phyloP scores from a whole-genome alignment of 2,797 vertebrate genomes.

The Xiphophorus birchmanni region DNA sequence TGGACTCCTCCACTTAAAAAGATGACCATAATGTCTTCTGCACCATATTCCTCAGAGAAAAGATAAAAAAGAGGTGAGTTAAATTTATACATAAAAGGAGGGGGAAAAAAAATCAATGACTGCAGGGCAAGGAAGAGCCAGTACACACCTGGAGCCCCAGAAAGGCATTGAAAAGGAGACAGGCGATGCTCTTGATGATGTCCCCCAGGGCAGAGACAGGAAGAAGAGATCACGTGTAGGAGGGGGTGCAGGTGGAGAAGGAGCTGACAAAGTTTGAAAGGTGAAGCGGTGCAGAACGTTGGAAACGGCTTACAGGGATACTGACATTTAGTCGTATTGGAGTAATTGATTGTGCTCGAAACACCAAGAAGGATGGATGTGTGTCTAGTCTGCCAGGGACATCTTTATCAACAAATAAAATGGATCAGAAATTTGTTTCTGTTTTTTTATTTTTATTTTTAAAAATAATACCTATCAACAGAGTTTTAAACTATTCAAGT shows the following conservation, averaged over 20 bases:
- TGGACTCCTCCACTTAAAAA: background rate
- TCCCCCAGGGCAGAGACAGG: constrained; percentile 1
- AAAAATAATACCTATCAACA: background rate
- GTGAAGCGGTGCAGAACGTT: constrained; percentile 6
- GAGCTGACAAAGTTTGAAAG: constrained; percentile 13
- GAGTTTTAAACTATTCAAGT: background rate
- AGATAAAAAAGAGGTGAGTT: constrained; percentile 8
- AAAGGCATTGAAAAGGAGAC: constrained; percentile 23
- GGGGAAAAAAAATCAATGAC: constrained; percentile 11
- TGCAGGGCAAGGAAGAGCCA: constrained; percentile 9
- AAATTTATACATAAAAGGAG: constrained; percentile 1
- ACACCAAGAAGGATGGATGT: background rate
- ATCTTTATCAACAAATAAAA: background rate
- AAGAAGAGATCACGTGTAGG: constrained; percentile 9
- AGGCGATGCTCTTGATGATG: constrained; percentile 21
- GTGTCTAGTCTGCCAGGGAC: background rate
- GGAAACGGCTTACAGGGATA: background rate
- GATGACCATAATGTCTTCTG: constrained; percentile 12
- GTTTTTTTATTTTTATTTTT: background rate
- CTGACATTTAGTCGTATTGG: background rate
- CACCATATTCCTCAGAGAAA: background rate
- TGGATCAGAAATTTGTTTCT: background rate
- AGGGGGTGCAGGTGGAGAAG: constrained; percentile 31
- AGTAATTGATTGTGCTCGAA: background rate
- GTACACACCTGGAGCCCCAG: constrained; percentile 25